Conservation (phyloP, 2,797 vertebrate species). For the Kryptopterus vitreolus region DNA sequence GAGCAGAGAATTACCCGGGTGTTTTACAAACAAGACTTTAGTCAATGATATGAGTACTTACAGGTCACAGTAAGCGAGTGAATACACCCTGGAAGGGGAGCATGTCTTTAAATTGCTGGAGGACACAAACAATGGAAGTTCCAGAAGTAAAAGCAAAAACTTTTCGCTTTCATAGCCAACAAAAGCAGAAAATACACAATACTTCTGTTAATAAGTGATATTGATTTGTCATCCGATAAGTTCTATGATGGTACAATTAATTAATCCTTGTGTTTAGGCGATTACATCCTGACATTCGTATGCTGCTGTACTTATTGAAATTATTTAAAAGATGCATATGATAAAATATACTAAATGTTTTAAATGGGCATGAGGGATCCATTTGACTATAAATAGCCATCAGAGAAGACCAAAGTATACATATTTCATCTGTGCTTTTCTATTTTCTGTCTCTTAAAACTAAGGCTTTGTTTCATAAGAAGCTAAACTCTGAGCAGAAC, state of each 20-base stretch:
- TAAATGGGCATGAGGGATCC: not conserved
- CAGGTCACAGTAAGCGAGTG: not conserved
- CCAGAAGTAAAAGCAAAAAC: not conserved
- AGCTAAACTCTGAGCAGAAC: not conserved
- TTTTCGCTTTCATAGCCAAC: not conserved
- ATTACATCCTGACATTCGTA: not conserved
- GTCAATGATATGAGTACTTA: not conserved
- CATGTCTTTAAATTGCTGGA: not conserved
- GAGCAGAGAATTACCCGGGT: not conserved
- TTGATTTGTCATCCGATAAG: too few species aligned
- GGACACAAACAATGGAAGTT: not conserved
- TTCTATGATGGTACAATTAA: not conserved
- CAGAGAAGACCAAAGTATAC: not conserved
- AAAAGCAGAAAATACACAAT: not conserved
- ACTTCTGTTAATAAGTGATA: not conserved
- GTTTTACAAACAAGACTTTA: not conserved
- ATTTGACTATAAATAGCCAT: not conserved
- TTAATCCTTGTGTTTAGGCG: not conserved
- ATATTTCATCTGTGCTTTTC: not conserved
- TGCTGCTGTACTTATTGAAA: not conserved
- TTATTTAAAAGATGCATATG: not conserved
- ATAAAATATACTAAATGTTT: not conserved
- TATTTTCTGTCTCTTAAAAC: not conserved
- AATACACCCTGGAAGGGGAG: not conserved
- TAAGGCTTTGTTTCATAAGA: not conserved